phyloP scores from a whole-genome alignment of 2,113 vertebrate genomes.

The Megaleporinus macrocephalus region DNA sequence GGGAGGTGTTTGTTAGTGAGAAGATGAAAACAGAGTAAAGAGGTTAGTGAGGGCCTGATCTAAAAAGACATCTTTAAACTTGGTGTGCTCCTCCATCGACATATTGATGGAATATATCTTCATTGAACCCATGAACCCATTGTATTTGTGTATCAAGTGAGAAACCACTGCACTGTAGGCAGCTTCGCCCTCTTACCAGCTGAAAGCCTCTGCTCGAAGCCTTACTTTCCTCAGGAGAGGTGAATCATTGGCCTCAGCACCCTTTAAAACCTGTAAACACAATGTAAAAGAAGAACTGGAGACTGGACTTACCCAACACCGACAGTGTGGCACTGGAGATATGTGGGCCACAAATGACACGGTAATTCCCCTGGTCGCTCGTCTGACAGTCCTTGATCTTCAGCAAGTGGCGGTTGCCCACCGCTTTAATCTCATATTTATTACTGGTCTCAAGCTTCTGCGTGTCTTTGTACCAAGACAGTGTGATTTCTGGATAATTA shows the following conservation, averaged over 20 bases:
- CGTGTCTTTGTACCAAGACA: constrained; percentile 97
- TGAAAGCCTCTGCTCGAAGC: constrained; percentile 36
- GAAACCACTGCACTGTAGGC: neutral
- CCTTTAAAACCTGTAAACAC: neutral
- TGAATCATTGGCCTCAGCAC: neutral
- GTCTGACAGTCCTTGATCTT: constrained; percentile 85
- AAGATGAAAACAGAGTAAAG: constrained; percentile 51
- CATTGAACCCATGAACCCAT: too few species aligned
- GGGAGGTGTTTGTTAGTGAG: constrained; percentile 25
- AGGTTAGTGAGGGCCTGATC: constrained; percentile 54
- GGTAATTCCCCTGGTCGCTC: constrained; percentile 92
- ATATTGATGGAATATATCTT: neutral
- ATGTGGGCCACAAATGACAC: constrained; percentile 94
- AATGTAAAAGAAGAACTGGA: constrained; percentile 2
- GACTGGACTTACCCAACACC: constrained; percentile 84
- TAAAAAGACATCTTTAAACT: constrained; percentile 12
- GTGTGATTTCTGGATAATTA: constrained; percentile 95
- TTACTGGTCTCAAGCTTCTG: constrained; percentile 87
- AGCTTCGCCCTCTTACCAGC: constrained; percentile 77
- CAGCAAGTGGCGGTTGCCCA: constrained; percentile 85
- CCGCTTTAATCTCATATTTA: constrained; percentile 88
- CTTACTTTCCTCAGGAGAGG: constrained; percentile 15
- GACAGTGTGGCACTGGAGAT: constrained; percentile 92
- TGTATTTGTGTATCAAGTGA: neutral
- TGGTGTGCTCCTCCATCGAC: neutral